Evolutionary conservation across 2,797 vertebrate genomes (phyloP), one percentile per base, ranked within the genome.

Genomic region (Neopelma chrysocephalum): DNA sequence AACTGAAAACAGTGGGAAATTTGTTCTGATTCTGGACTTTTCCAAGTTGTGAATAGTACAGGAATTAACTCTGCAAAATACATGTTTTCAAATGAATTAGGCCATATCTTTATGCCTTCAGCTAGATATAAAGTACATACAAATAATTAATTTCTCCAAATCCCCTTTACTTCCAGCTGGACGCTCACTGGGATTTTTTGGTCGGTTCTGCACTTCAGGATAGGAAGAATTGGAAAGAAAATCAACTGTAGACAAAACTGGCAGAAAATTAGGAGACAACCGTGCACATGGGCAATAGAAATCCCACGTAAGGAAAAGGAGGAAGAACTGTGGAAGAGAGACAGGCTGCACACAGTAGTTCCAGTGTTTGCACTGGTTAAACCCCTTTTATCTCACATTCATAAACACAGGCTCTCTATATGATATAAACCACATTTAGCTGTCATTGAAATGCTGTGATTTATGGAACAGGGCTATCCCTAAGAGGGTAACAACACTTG

Each of bases 401-500:
- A 97, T 92, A 97, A 98, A 97, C 88, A 91, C 97, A 97, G 96
- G 91, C 95, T 96, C 97, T 97, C 97, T 93, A 87, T 94, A 81
- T 95, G 97, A 96, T 93, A 96, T 96, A 97, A 98, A 97, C 95
- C 87, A 97, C 96, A 95, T 96, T 97, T 96, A 97, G 92, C 94
- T 94, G 97, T 97, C 97, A 97, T 92, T 87, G 93, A 77, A 97
- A 95, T 25, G 40, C 93, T 71, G 91, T 97, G 97, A 97, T 96
- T 97, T 97, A 98, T 96, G 83, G 54, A 94, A 79, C 94, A 75
- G 95, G 82, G 94, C 90, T 97, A 97, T 97, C 95, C 95, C 96
- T 96, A 95, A 97, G 97, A 97, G 97, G 96, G 94, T 91, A 95
- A 97, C 97, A 97, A 96, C 92, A 95, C 97, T 96, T 82, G 91